phyloP scores from a whole-genome alignment of 2,888 invertebrate species.

The Melolontha melolontha region DNA sequence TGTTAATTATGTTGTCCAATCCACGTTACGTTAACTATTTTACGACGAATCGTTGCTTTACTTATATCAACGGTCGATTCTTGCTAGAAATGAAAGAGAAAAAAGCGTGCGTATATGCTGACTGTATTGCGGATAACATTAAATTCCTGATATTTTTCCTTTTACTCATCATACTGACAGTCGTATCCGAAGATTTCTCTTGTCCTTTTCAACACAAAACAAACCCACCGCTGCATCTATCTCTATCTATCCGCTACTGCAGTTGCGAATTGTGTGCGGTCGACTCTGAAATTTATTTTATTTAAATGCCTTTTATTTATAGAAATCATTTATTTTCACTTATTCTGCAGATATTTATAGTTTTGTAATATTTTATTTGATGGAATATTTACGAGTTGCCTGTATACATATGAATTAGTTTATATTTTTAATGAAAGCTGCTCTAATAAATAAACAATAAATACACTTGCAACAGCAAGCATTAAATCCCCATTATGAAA shows the following conservation, averaged over 20 bases:
- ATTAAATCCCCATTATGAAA: constrained; percentile 34
- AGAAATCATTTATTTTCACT: constrained; percentile 5
- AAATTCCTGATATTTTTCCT: constrained; percentile 21
- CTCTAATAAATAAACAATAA: constrained; percentile 38
- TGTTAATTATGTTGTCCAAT: constrained; percentile 30
- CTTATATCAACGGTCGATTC: constrained; percentile 16
- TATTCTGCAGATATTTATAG: constrained; percentile 14
- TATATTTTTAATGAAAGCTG: constrained; percentile 19
- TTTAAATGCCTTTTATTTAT: not conserved
- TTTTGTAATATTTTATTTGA: constrained; percentile 22
- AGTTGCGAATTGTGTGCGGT: constrained; percentile 4
- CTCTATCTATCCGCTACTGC: constrained; percentile 14
- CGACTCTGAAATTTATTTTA: constrained; percentile 9
- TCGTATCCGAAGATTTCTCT: constrained; percentile 16
- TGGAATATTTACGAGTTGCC: constrained; percentile 8
- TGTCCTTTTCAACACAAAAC: constrained; percentile 6
- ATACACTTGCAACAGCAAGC: constrained; percentile 36
- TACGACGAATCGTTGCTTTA: not conserved
- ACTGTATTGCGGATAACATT: constrained; percentile 19
- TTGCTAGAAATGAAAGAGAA: constrained; percentile 2
- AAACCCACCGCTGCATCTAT: not conserved
- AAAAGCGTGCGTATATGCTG: not conserved
- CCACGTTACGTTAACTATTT: constrained; percentile 14
- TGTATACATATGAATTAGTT: constrained; percentile 20
- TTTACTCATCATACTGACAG: constrained; percentile 17